Evolutionary conservation across 2,113 vertebrate genomes (phyloP), one percentile per base, ranked within the genome.

Genomic region (Brachyhypopomus gauderio): DNA sequence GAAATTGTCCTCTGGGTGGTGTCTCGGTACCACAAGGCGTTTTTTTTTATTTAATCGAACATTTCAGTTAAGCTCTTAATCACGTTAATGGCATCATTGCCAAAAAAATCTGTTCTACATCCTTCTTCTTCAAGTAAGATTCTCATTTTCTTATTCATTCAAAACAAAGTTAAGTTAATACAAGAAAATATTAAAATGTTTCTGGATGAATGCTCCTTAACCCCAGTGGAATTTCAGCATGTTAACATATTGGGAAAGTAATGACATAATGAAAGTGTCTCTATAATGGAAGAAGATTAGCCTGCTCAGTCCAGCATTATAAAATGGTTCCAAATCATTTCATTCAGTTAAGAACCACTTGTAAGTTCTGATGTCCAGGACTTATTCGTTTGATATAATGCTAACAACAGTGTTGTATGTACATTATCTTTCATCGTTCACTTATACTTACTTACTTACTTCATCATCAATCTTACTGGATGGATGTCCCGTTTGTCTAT

Each of bases 211-310:
- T 30, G 36, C 1, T 69, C 70, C 58, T 56, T 48, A 16, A 14
- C 38, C 20, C 58, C 22, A 60, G 7, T 16, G 14, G 14, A 72
- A 75, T 71, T 22, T 60, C 62, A 76, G 72, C 16, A 41, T 14
- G 16, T 72, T 64, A 48, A 17, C 20, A 23, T 80, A 81, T 66
- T 72, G 30, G 34, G 69, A 75, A 59, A 58, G 52, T 59, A 80
- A 80, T 72, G 67, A 45, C 22, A 41, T 63, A 22, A 79, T 62
- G 69, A 72, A 52, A 30, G 74, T 59, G 34, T 48, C 69, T 77
- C 36, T 74, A 78, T 71, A 75, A 82, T 71, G 22, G 67, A 79
- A 17, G 20, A 20, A 36, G 45, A 75, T 82, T 72, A 76, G 72
- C 72, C 20, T 27, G 19, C 75, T 82, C 34, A 59, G 58, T 70